A percentile compares a stretch with the other conserved stretches of the same genome.
These are phyloP conservation scores for Nymphalis urticae DNA, from an alignment of 2,888 invertebrate species.

Conservation along the genomic window DNA sequence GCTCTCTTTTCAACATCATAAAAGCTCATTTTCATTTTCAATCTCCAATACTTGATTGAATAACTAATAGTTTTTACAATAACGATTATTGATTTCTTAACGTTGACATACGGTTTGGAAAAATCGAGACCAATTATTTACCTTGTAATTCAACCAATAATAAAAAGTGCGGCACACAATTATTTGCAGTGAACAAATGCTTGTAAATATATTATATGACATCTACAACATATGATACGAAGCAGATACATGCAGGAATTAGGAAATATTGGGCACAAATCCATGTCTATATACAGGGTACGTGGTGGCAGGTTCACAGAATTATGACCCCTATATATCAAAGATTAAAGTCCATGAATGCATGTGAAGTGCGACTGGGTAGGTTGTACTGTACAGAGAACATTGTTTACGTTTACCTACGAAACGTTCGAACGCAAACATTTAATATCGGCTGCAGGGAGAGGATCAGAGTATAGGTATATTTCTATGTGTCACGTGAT, in stretches of 20 bases:
- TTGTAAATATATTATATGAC: slow-evolving; percentile 32
- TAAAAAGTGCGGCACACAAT: neutral
- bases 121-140: too few species aligned
- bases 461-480: slow-evolving; percentile 35
- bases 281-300: slow-evolving; percentile 39
- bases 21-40: too few species aligned
- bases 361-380: slow-evolving; percentile 16
- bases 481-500: slow-evolving; percentile 21
- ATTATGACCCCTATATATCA: slow-evolving; percentile 24
- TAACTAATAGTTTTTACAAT: too few species aligned
- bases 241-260: slow-evolving; percentile 48
- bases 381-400: slow-evolving; percentile 38
- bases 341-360: slow-evolving; percentile 21
- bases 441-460: slow-evolving; percentile 63
- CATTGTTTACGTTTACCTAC: slow-evolving; percentile 63
- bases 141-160: too few species aligned
- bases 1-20: too few species aligned
- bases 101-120: neutral
- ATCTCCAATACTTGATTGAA: too few species aligned
- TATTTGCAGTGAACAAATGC: slow-evolving; percentile 28
- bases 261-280: slow-evolving; percentile 58
- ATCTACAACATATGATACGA: slow-evolving; percentile 27
- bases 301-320: slow-evolving; percentile 32
- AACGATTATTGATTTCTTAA: neutral
- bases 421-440: slow-evolving; percentile 63